A percentile compares a stretch with the other conserved stretches of the same genome.
Conservation (phyloP, 2,113 vertebrate genomes). For the Otocyon megalotis region DNA sequence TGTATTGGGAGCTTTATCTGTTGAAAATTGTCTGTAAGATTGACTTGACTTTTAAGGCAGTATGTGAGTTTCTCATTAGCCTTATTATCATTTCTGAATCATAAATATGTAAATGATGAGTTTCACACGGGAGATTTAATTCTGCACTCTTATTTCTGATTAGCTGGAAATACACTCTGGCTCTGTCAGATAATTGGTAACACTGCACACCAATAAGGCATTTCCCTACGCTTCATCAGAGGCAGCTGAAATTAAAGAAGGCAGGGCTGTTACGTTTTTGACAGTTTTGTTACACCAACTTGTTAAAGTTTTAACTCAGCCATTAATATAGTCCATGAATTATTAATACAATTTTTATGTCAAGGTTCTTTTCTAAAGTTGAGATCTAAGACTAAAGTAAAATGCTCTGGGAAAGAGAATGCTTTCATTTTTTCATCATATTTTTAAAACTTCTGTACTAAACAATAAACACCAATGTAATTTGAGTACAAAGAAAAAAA, state of each 20-base stretch:
- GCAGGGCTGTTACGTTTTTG: conserved; percentile 87
- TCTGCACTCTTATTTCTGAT: conserved; percentile 93
- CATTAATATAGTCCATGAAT: conserved; percentile 87
- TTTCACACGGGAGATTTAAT: conserved; percentile 91
- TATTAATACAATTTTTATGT: conserved; percentile 87
- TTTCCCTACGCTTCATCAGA: conserved; percentile 90
- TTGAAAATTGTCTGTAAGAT: conserved; percentile 89
- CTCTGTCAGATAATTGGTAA: conserved; percentile 93
- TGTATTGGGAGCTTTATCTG: conserved; percentile 82
- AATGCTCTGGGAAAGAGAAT: conserved; percentile 70
- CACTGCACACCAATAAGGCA: conserved; percentile 91
- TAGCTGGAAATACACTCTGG: conserved; percentile 90
- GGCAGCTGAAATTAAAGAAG: conserved; percentile 87
- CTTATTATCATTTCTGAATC: conserved; percentile 93
- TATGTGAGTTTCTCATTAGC: conserved; percentile 91
- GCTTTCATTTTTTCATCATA: conserved; percentile 52
- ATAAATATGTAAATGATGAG: conserved; percentile 95
- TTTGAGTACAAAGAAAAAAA: conserved; percentile 19
- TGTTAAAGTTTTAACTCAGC: conserved; percentile 89
- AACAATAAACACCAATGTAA: conserved; percentile 40
- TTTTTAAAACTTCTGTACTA: conserved; percentile 38
- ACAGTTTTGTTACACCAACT: conserved; percentile 90
- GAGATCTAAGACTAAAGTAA: conserved; percentile 79
- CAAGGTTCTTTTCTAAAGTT: conserved; percentile 74
- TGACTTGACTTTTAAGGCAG: conserved; percentile 88